Percentiles rank a stretch among this genome's conserved stretches.
These are phyloP conservation scores for Balaenoptera acutorostrata DNA, from an alignment of 2,113 vertebrate genomes.

Conservation along the genomic window DNA sequence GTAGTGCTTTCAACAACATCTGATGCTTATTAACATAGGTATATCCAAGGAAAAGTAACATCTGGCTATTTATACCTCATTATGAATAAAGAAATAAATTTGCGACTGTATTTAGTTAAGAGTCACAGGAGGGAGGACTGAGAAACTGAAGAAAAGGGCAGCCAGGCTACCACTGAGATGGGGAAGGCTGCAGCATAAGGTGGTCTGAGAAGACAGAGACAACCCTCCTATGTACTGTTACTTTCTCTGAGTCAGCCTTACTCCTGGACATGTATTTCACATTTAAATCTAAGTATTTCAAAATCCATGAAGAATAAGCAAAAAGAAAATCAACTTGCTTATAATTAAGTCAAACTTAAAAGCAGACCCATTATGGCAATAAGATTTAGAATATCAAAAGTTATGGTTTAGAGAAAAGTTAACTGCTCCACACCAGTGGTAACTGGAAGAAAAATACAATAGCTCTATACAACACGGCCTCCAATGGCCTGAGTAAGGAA, in stretches of 20 bases:
- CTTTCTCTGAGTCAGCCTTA: background rate
- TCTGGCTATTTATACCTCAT: background rate
- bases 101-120: background rate
- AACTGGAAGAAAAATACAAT: background rate
- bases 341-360: background rate
- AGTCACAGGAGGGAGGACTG: background rate
- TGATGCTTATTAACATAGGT: background rate
- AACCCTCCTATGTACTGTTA: background rate
- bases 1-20: background rate
- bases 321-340: background rate
- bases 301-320: background rate
- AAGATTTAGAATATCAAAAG: background rate
- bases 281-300: background rate
- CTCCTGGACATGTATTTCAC: background rate
- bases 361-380: background rate
- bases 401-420: background rate
- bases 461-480: background rate
- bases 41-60: background rate
- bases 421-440: background rate
- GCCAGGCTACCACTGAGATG: fast-evolving
- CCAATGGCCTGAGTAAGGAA: background rate
- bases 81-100: background rate
- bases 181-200: fast-evolving
- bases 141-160: background rate
- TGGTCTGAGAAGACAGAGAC: background rate